Percentiles rank a stretch among this genome's conserved stretches.
Evolutionary conservation across 2,888 invertebrate genomes (phyloP).

Genomic region (Meiosimyza platycephala): DNA sequence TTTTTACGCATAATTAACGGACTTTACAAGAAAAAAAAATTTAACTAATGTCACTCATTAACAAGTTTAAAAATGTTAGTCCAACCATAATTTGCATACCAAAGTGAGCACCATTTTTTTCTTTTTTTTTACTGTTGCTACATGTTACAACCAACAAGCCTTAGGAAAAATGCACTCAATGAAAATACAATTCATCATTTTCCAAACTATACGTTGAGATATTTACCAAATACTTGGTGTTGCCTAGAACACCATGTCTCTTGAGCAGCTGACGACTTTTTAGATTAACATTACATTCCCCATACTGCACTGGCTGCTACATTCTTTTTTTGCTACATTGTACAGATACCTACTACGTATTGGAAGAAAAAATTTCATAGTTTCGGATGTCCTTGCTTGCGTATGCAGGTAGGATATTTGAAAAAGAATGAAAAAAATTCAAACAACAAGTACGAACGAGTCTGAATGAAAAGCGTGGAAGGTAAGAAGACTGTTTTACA

Average conservation of each 20-base stretch:
- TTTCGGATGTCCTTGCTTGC: slow-evolving; percentile 27
- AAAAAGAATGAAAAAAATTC: slow-evolving; percentile 1
- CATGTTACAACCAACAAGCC: background rate
- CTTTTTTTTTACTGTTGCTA: background rate
- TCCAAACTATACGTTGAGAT: background rate
- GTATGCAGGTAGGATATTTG: slow-evolving; percentile 8
- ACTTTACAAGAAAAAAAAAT: too few relatives aligned
- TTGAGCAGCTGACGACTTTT: background rate
- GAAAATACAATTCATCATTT: slow-evolving; percentile 29
- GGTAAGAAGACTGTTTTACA: slow-evolving; percentile 8
- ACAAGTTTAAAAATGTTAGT: background rate
- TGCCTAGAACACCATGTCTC: slow-evolving; percentile 4
- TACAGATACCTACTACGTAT: background rate
- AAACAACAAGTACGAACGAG: background rate
- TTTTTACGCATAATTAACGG: too few relatives aligned
- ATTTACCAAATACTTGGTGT: slow-evolving; percentile 16
- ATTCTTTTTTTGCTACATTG: background rate
- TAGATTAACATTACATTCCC: slow-evolving; percentile 20
- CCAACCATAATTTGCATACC: background rate
- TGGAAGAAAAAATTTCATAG: slow-evolving; percentile 7
- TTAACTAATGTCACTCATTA: too few relatives aligned
- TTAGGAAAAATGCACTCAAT: slow-evolving; percentile 21
- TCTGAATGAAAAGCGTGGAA: slow-evolving; percentile 4
- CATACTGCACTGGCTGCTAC: slow-evolving; percentile 1
- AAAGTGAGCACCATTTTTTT: background rate